Base-by-base conservation (phyloP, 2,797 vertebrate genomes). In the Helostoma temminkii region DNA sequence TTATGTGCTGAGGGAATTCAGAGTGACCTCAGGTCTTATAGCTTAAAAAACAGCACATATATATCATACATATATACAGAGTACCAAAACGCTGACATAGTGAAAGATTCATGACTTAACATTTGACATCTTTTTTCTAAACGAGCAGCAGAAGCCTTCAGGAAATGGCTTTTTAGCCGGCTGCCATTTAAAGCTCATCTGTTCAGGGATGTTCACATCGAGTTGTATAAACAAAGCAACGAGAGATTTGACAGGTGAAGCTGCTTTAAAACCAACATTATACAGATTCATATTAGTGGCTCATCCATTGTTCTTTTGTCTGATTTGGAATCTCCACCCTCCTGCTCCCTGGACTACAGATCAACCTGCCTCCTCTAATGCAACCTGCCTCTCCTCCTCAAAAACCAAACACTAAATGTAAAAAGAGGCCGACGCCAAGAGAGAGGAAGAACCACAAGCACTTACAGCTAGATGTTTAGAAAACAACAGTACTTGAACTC, bases 101-200 rank as follows among this genome's bases (percentile, higher is more conserved):
- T 18, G 42, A 9, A 24, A 66, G 48, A 46, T 22, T 62, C 28
- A 30, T 32, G 65, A 24, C 28, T 62, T 30, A 64, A 56, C 50
- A 26, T 74, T 39, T 62, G 43, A 71, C 43, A 49, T n/a, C 49
- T 34, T 47, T 71, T 45, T 70, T 49, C 54, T 41, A 37, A 65
- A 42, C 47, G 36, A 65, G 48, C 42, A 54, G 56, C 30, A 30
- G 30, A 61, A 25, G 50, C 56, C 34, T 47, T 32, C 32, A 48
- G 54, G 22, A 65, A 58, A n/a, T 32, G 14, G 19, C 43, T 61
- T 48, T 61, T 10, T 49, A 25, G 32, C 55, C 16, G 46, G 34
- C 56, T 1, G 26, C 26, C 26, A 34, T n/a, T n/a, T n/a, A n/a
- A n/a, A n/a, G n/a, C n/a, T n/a, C n/a, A n/a, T 37, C 4, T 15